These are phyloP conservation scores for Heterodera carotae DNA, from an alignment of 1,140 invertebrate genomes.

Conservation along the genomic window DNA sequence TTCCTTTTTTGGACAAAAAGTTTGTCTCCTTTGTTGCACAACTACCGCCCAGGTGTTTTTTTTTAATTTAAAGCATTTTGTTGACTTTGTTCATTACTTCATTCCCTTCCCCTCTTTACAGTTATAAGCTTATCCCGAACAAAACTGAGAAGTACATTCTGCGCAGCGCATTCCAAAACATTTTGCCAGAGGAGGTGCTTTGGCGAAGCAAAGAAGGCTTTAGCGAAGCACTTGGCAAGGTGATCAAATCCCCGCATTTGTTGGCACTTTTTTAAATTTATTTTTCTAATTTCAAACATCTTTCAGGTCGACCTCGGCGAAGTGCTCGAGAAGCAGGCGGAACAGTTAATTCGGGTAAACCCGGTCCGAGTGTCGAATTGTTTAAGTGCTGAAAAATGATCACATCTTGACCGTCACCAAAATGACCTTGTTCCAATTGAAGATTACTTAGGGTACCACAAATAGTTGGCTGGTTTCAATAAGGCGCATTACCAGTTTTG, in stretches of 20 bases:
- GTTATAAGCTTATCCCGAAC: slow-evolving; percentile 55
- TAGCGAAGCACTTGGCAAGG: slow-evolving; percentile 62
- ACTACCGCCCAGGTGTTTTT: slow-evolving; percentile 52
- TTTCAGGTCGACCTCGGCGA: slow-evolving; percentile 4
- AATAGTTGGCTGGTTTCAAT: too few species aligned
- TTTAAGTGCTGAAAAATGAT: too few species aligned
- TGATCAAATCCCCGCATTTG: too few species aligned
- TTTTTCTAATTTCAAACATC: too few species aligned
- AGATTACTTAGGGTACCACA: too few species aligned
- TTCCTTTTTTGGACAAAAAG: slow-evolving; percentile 63
- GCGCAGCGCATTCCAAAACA: slow-evolving; percentile 58
- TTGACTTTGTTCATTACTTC: too few species aligned
- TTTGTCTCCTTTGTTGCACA: slow-evolving; percentile 60
- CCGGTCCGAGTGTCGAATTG: too few species aligned
- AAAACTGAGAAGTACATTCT: slow-evolving; percentile 61
- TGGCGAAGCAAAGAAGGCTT: slow-evolving; percentile 65
- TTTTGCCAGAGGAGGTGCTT: slow-evolving; percentile 61
- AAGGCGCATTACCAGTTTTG: too few species aligned
- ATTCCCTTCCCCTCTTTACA: slow-evolving; percentile 12
- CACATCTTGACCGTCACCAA: too few species aligned
- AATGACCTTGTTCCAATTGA: too few species aligned
- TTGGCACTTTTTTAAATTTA: too few species aligned
- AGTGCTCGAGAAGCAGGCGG: slow-evolving; percentile 1
- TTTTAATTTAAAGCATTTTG: too few species aligned
- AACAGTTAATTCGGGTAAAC: neutral